Evolutionary conservation across 2,113 vertebrate genomes (phyloP).

Genomic region (Pipa parva): DNA sequence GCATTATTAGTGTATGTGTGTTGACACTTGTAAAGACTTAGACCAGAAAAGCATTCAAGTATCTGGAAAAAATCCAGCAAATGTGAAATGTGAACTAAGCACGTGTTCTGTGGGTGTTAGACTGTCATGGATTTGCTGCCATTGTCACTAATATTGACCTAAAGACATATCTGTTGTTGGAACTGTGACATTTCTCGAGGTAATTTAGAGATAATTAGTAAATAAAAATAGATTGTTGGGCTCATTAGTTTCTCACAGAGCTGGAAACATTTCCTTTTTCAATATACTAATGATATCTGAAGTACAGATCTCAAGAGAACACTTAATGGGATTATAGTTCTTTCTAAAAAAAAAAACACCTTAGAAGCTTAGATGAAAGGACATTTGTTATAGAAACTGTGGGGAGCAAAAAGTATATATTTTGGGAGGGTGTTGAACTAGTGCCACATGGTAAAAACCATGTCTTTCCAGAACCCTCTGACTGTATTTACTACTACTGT

Average conservation of each 20-base stretch:
- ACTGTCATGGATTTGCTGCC: conserved; percentile 8
- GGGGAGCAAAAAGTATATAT: not conserved
- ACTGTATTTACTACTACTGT: too few relatives aligned
- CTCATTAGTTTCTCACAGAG: conserved; percentile 37
- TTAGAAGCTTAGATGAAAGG: not conserved
- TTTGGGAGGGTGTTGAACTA: too few relatives aligned
- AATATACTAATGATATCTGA: conserved; percentile 19
- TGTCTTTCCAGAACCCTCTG: too few relatives aligned
- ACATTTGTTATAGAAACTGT: not conserved
- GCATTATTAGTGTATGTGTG: conserved; percentile 58
- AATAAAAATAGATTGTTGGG: conserved; percentile 37
- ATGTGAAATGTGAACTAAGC: conserved; percentile 57
- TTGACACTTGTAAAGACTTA: conserved; percentile 57
- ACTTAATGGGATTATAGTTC: conserved; percentile 2
- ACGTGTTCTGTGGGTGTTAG: conserved; percentile 49
- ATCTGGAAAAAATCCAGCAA: conserved; percentile 63
- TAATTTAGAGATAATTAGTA: conserved; percentile 29
- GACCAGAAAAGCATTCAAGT: conserved; percentile 57
- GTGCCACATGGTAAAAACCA: too few relatives aligned
- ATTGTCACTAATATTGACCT: conserved; percentile 34
- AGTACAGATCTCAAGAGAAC: conserved; percentile 7
- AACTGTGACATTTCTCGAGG: conserved; percentile 26
- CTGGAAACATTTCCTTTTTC: conserved; percentile 20
- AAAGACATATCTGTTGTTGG: conserved; percentile 27
- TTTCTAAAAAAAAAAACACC: not conserved